Evolutionary conservation across 2,888 invertebrate genomes (phyloP), one percentile per base, ranked within the genome.

Genomic region (Lamproptera curius): DNA sequence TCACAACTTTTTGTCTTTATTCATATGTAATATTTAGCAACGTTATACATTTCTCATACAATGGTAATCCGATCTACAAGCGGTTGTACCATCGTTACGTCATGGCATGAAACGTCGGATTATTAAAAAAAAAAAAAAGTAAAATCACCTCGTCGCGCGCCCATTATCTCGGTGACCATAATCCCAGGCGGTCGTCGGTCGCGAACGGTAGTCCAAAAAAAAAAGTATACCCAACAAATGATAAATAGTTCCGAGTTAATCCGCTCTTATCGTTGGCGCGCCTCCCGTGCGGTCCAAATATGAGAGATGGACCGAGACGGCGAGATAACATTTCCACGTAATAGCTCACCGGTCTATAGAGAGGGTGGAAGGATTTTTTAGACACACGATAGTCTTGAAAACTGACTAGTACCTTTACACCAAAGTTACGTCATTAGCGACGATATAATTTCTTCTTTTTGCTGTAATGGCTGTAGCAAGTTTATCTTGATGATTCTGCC

Each of bases 221-320:
- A 82, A 84, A 78, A 77, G 68, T 67, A n/a, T n/a, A n/a, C n/a
- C 72, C 62, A 68, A 75, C 68, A 70, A 70, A 86, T 87, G 86
- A 87, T 86, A 84, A 86, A 86, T 87, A 82, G 85, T 77, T 70
- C 61, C 70, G 48, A 73, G 78, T 84, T 87, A 87, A 87, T 87
- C 87, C 85, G 67, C 63, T 68, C 77, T 86, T 86, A 86, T 86
- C 86, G 76, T 6, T 63, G 63, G 60, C 69, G 58, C 60, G 70
- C 81, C 76, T 76, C 82, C 83, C 84, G 83, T 83, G 86, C 75
- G 84, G 83, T 82, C 84, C 76, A 70, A 82, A 84, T 81, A 85
- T 86, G 86, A 86, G 74, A 85, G 86, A 87, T 86, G 87, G 78
- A 70, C 70, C 65, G 59, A 59, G 59, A 58, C 58, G 52, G 53